These are phyloP conservation scores for Leucania comma DNA, from an alignment of 2,888 invertebrate species.

Conservation along the genomic window DNA sequence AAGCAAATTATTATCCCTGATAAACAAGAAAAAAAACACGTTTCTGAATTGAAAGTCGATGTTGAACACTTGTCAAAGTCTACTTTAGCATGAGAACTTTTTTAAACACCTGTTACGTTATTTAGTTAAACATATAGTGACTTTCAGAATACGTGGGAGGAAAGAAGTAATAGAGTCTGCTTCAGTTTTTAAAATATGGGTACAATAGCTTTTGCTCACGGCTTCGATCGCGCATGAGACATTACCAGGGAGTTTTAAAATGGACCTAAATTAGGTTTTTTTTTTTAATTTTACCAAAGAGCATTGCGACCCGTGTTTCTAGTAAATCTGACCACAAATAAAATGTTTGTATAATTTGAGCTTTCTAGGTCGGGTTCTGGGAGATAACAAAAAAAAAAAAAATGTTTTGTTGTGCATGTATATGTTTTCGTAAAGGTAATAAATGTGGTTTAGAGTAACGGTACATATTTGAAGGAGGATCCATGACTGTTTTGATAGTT, in stretches of 20 bases:
- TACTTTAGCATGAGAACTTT: not conserved
- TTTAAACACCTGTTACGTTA: too few relatives aligned
- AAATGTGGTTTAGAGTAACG: constrained; percentile 12
- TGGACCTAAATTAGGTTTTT: not conserved
- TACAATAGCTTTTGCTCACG: not conserved
- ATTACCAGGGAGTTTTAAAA: not conserved
- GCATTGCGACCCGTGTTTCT: not conserved
- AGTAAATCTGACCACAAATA: not conserved
- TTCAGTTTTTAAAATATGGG: constrained; percentile 4
- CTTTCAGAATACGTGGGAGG: constrained; percentile 17
- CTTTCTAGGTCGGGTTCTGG: not conserved
- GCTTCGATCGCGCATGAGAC: not conserved
- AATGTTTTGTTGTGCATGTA: constrained; percentile 42
- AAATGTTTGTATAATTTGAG: not conserved
- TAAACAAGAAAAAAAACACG: not conserved
- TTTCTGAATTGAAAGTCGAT: not conserved
- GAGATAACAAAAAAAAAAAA: not conserved
- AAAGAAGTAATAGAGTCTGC: constrained; percentile 1
- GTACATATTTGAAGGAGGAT: constrained; percentile 10
- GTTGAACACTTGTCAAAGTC: too few relatives aligned
- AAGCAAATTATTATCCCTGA: not conserved
- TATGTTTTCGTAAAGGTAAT: constrained; percentile 14
- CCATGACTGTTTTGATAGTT: not conserved
- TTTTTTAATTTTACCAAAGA: not conserved
- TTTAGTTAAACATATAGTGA: not conserved